Evolutionary conservation across 2,797 vertebrate species (phyloP).

Genomic region (Eulemur coronatus): DNA sequence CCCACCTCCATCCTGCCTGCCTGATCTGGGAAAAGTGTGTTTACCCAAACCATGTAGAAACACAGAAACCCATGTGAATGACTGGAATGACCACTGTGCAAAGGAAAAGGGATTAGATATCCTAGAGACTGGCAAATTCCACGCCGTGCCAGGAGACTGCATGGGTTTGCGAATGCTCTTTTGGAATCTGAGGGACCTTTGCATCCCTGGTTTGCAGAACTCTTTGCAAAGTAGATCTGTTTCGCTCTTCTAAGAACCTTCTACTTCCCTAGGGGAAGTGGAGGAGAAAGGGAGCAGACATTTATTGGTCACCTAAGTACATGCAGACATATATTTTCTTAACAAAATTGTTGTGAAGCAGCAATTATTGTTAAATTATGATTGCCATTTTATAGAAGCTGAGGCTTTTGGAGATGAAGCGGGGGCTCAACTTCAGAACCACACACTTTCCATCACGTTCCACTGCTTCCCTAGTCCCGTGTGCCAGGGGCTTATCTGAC

Average conservation of each 20-base stretch:
- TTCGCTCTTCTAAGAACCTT: not conserved
- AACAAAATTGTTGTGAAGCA: not conserved
- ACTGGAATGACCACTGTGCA: not conserved
- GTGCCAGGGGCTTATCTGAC: not conserved
- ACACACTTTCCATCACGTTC: not conserved
- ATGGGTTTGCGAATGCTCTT: not conserved
- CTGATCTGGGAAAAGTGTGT: not conserved
- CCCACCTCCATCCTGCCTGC: not conserved
- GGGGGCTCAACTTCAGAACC: not conserved
- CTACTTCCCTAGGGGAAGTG: not conserved
- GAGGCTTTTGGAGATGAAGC: not conserved
- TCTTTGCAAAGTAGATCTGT: not conserved
- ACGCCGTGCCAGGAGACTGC: not conserved
- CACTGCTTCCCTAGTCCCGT: not conserved
- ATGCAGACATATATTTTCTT: not conserved
- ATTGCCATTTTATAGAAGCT: not conserved
- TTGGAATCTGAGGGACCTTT: not conserved
- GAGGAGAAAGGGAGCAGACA: not conserved
- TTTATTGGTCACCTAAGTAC: not conserved
- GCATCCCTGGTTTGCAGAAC: not conserved
- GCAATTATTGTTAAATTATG: not conserved
- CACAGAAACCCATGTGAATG: not conserved
- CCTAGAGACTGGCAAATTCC: not conserved
- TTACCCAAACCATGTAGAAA: not conserved
- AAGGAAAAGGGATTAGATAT: slow-evolving; percentile 35